Conservation (phyloP, 2,888 invertebrate species). For the Periphyllus acericola region DNA sequence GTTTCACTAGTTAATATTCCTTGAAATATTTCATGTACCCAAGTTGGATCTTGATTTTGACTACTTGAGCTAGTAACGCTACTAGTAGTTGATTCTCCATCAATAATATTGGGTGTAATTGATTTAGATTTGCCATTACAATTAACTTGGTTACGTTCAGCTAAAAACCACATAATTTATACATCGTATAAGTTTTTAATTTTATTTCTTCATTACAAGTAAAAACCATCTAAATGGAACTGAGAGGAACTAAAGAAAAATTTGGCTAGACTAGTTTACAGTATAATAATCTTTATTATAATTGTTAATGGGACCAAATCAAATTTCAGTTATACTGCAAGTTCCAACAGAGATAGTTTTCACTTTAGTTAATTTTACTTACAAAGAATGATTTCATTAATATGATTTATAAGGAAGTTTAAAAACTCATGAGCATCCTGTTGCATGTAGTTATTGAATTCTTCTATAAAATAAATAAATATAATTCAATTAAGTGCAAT, state of each 20-base stretch:
- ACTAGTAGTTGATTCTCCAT: constrained; percentile 69
- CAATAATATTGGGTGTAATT: constrained; percentile 66
- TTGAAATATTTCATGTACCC: constrained; percentile 99
- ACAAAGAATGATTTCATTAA: constrained; percentile 97
- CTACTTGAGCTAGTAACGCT: constrained; percentile 69
- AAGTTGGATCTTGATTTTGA: constrained; percentile 86
- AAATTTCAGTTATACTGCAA: no score
- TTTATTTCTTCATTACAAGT: no score
- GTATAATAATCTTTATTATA: no score
- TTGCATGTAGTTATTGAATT: constrained; percentile 99
- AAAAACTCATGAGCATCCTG: constrained; percentile 99
- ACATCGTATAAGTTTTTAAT: no score
- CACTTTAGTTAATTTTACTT: constrained; percentile 67
- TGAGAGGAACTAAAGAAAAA: no score
- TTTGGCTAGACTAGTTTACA: no score
- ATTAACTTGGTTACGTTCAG: constrained; percentile 62
- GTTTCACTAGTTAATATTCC: constrained; percentile 99
- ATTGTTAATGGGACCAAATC: neutral
- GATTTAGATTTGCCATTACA: constrained; percentile 72
- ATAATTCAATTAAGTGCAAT: neutral
- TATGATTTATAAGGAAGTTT: constrained; percentile 98
- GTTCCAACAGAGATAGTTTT: no score
- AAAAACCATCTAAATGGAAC: no score
- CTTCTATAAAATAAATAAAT: constrained; percentile 76
- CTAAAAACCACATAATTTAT: constrained; percentile 34